phyloP scores from a whole-genome alignment of 2,113 vertebrate species.

The Dipodomys spectabilis region DNA sequence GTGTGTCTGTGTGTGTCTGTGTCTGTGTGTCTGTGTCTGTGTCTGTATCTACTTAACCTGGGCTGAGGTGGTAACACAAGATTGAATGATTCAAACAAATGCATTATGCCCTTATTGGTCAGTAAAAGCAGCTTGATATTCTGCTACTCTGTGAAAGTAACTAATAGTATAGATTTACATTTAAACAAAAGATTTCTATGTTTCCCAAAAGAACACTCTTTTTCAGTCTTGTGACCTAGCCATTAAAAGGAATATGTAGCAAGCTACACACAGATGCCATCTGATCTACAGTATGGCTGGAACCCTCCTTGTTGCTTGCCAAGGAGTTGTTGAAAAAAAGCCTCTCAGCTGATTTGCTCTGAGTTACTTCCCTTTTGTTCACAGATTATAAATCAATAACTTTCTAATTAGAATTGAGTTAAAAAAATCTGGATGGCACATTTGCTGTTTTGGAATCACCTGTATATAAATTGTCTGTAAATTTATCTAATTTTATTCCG shows the following conservation, averaged over 20 bases:
- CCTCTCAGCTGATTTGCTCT: neutral
- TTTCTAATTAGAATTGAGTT: neutral
- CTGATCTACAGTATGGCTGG: neutral
- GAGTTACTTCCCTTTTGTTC: too few relatives aligned
- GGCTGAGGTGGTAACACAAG: neutral
- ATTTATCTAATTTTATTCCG: conserved; percentile 28
- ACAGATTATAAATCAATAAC: neutral
- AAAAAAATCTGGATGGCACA: neutral
- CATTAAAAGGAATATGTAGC: neutral
- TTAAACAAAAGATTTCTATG: neutral
- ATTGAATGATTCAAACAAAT: neutral
- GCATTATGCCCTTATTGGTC: neutral
- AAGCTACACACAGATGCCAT: neutral
- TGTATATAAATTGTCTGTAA: neutral
- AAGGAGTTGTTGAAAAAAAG: neutral
- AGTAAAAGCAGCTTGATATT: neutral
- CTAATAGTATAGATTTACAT: neutral
- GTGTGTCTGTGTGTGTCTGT: too few relatives aligned
- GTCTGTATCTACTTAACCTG: neutral
- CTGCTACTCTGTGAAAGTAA: neutral
- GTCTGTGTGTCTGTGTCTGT: neutral
- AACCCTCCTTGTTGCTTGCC: neutral
- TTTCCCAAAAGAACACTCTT: neutral
- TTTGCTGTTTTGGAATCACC: neutral
- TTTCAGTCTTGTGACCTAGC: neutral